phyloP scores from a whole-genome alignment of 2,888 invertebrate species.

The Clistopyga incitator region DNA sequence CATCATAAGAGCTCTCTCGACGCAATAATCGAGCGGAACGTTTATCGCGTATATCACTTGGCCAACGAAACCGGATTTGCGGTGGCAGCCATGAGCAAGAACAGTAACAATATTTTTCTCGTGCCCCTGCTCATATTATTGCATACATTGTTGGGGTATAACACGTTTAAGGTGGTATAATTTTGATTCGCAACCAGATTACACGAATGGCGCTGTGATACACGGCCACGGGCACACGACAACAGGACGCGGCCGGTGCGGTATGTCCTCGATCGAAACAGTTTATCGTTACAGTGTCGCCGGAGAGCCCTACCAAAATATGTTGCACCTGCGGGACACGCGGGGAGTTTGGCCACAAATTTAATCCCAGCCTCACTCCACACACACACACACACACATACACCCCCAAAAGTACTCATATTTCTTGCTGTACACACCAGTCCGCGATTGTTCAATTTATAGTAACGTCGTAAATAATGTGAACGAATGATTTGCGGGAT shows the following conservation, averaged over 20 bases:
- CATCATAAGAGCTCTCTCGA: neutral
- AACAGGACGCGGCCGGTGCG: slow-evolving; percentile 35
- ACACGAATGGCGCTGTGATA: slow-evolving; percentile 43
- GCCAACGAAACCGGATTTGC: slow-evolving; percentile 44
- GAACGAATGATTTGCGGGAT: slow-evolving; percentile 37
- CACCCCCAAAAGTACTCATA: slow-evolving; percentile 25
- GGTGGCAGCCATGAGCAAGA: slow-evolving; percentile 12
- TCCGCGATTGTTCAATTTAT: slow-evolving; percentile 57
- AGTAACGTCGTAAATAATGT: slow-evolving; percentile 54
- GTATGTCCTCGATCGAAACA: slow-evolving; percentile 62
- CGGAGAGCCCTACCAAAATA: slow-evolving; percentile 69
- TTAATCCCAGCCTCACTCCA: slow-evolving; percentile 68
- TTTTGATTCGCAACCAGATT: slow-evolving; percentile 60
- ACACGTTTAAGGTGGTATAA: slow-evolving; percentile 58
- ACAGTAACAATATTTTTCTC: slow-evolving; percentile 50
- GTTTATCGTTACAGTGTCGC: slow-evolving; percentile 64
- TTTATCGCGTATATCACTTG: slow-evolving; percentile 54
- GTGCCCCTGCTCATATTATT: slow-evolving; percentile 32
- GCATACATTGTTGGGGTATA: slow-evolving; percentile 42
- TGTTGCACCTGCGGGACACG: slow-evolving; percentile 77
- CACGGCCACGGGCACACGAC: slow-evolving; percentile 12
- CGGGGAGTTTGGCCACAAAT: slow-evolving; percentile 75
- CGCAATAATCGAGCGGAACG: slow-evolving; percentile 26
- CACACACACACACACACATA: neutral
- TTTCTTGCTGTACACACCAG: slow-evolving; percentile 33